A percentile compares a stretch with the other conserved stretches of the same genome.
phyloP scores from a whole-genome alignment of 2,113 vertebrate species.

The Cyprinodon tularosa region DNA sequence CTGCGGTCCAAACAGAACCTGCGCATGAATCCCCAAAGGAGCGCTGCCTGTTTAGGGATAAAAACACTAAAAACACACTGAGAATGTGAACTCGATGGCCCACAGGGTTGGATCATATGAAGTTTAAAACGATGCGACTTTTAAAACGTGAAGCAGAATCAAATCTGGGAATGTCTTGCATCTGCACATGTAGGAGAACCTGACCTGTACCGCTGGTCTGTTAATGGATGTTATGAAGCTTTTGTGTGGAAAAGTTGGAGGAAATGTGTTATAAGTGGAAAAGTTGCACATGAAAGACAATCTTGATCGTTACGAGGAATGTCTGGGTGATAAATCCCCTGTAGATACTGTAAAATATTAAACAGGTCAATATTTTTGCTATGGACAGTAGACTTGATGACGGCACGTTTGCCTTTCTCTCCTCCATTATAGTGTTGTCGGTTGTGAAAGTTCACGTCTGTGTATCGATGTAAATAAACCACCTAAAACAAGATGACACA shows the following conservation, averaged over 20 bases:
- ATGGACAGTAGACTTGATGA: constrained; percentile 61
- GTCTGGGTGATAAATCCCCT: constrained; percentile 61
- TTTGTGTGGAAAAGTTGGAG: constrained; percentile 48
- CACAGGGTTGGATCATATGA: constrained; percentile 61
- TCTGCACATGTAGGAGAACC: constrained; percentile 43
- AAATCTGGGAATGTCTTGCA: constrained; percentile 44
- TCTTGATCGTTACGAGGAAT: constrained; percentile 60
- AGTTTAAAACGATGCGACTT: constrained; percentile 57
- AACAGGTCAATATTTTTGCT: constrained; percentile 81
- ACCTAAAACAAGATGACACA: constrained; percentile 32
- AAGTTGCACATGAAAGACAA: constrained; percentile 70
- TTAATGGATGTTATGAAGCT: constrained; percentile 63
- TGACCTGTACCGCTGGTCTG: constrained; percentile 20
- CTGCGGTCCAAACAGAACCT: constrained; percentile 48
- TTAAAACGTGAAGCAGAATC: constrained; percentile 27
- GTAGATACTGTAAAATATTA: constrained; percentile 83
- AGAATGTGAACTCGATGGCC: constrained; percentile 55
- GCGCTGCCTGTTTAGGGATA: constrained; percentile 25
- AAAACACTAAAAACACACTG: not conserved
- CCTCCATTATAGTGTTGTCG: constrained; percentile 48
- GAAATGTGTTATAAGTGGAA: constrained; percentile 43
- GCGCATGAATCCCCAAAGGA: constrained; percentile 57
- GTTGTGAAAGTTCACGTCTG: constrained; percentile 41
- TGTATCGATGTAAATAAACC: constrained; percentile 77
- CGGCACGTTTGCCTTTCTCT: constrained; percentile 41